Conservation (phyloP, 2,113 vertebrate species). For the Chaetorhynchus papuensis region DNA sequence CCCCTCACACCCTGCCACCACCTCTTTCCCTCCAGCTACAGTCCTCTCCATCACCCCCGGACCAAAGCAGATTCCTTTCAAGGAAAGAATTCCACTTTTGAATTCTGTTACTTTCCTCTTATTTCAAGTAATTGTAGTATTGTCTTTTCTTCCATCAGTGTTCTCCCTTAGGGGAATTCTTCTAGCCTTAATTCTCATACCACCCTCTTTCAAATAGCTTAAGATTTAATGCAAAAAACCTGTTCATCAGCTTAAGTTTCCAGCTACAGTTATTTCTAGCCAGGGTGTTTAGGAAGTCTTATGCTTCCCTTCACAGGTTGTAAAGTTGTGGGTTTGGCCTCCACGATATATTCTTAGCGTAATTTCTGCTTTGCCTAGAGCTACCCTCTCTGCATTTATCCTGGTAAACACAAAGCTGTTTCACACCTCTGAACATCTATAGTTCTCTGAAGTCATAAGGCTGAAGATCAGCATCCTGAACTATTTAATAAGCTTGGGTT, state of each 20-base stretch:
- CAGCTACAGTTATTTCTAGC: conserved; percentile 31
- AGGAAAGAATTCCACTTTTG: conserved; percentile 33
- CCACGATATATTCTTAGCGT: not conserved
- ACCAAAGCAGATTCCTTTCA: conserved; percentile 39
- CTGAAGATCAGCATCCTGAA: not conserved
- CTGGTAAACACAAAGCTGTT: not conserved
- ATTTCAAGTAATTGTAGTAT: conserved; percentile 58
- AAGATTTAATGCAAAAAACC: conserved; percentile 62
- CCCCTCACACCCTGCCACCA: not conserved
- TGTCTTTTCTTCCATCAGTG: conserved; percentile 45
- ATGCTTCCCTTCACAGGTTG: not conserved
- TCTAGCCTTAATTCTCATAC: conserved; percentile 14
- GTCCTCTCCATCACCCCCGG: not conserved
- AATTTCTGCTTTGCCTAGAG: not conserved
- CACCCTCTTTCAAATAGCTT: conserved; percentile 21
- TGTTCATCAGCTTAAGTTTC: conserved; percentile 30
- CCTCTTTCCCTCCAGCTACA: not conserved
- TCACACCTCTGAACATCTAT: not conserved
- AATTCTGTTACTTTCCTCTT: conserved; percentile 33
- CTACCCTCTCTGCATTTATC: not conserved
- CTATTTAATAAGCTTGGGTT: not conserved
- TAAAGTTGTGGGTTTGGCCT: conserved; percentile 42
- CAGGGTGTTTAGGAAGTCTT: conserved; percentile 32
- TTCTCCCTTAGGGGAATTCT: conserved; percentile 51
- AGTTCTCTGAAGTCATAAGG: not conserved